These are phyloP conservation scores for Reinhardtius hippoglossoides DNA, from an alignment of 2,113 vertebrate genomes.

Conservation along the genomic window DNA sequence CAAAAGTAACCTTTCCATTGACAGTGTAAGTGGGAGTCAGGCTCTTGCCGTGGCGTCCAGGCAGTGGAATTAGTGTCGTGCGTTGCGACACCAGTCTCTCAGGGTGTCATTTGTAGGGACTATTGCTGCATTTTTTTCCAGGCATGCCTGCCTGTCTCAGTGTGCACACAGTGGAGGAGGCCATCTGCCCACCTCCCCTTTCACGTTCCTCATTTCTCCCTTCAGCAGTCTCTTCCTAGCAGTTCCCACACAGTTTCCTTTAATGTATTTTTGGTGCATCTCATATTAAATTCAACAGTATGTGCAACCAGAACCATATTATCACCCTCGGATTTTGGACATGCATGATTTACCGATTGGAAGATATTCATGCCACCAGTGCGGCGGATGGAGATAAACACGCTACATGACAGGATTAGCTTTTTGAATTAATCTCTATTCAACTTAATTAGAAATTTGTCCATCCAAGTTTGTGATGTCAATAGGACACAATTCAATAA, in stretches of 20 bases:
- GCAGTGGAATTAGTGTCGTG: slow-evolving; percentile 69
- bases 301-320: slow-evolving; percentile 33
- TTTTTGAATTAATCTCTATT: slow-evolving; percentile 67
- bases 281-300: slow-evolving; percentile 53
- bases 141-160: slow-evolving; percentile 66
- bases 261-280: slow-evolving; percentile 66
- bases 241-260: slow-evolving; percentile 68
- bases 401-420: slow-evolving; percentile 66
- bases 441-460: slow-evolving; percentile 72
- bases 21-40: slow-evolving; percentile 78
- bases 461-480: slow-evolving; percentile 69
- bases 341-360: slow-evolving; percentile 31
- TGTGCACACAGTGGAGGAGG: slow-evolving; percentile 64
- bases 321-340: slow-evolving; percentile 22
- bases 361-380: slow-evolving; percentile 43
- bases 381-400: slow-evolving; percentile 69
- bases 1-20: slow-evolving; percentile 82
- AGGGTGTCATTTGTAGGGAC: slow-evolving; percentile 74
- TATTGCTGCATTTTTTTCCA: slow-evolving; percentile 64
- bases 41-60: slow-evolving; percentile 56
- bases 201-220: slow-evolving; percentile 60
- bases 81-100: slow-evolving; percentile 70
- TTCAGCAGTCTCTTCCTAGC: slow-evolving; percentile 65
- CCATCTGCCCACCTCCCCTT: slow-evolving; percentile 74
- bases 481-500: slow-evolving; percentile 78